These are phyloP conservation scores for Oscheius onirici DNA, from an alignment of 2,888 invertebrate genomes.

Conservation along the genomic window DNA sequence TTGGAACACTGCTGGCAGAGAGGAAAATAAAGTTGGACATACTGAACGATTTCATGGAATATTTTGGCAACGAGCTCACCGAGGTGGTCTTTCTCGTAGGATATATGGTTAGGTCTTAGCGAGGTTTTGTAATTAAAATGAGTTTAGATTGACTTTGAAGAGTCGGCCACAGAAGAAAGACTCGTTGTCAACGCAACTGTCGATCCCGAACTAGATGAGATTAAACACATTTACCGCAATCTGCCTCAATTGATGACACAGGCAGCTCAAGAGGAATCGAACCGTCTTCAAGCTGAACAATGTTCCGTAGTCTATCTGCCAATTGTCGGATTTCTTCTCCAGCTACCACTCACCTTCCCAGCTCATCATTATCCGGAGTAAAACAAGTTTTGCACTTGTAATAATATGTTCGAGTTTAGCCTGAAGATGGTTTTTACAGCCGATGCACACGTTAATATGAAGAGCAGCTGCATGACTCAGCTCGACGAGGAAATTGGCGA, in stretches of 20 bases:
- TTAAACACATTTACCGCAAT: slow-evolving; percentile 72
- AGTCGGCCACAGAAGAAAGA: slow-evolving; percentile 75
- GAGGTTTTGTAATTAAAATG: neutral
- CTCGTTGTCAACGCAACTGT: slow-evolving; percentile 83
- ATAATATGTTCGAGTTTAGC: slow-evolving; percentile 74
- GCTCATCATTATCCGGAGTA: slow-evolving; percentile 35
- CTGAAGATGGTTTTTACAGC: slow-evolving; percentile 76
- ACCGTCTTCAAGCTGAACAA: slow-evolving; percentile 38
- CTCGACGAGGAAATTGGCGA: slow-evolving; percentile 84
- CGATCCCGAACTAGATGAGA: slow-evolving; percentile 81
- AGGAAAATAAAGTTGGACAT: slow-evolving; percentile 45
- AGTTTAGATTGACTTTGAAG: slow-evolving; percentile 74
- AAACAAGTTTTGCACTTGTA: neutral
- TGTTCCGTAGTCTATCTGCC: slow-evolving; percentile 74
- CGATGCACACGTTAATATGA: slow-evolving; percentile 80
- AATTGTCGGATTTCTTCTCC: slow-evolving; percentile 82
- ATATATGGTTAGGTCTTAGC: slow-evolving; percentile 72
- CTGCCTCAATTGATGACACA: slow-evolving; percentile 81
- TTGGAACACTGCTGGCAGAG: slow-evolving; percentile 41
- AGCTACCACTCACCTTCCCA: slow-evolving; percentile 76
- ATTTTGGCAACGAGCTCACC: slow-evolving; percentile 37
- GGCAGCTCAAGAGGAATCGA: slow-evolving; percentile 79
- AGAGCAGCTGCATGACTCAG: slow-evolving; percentile 79
- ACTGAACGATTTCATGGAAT: slow-evolving; percentile 32
- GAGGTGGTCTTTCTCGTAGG: slow-evolving; percentile 74